A percentile compares a stretch with the other conserved stretches of the same genome.
These are phyloP conservation scores for Agrotis clavis DNA, from an alignment of 2,888 invertebrate genomes.

Conservation along the genomic window DNA sequence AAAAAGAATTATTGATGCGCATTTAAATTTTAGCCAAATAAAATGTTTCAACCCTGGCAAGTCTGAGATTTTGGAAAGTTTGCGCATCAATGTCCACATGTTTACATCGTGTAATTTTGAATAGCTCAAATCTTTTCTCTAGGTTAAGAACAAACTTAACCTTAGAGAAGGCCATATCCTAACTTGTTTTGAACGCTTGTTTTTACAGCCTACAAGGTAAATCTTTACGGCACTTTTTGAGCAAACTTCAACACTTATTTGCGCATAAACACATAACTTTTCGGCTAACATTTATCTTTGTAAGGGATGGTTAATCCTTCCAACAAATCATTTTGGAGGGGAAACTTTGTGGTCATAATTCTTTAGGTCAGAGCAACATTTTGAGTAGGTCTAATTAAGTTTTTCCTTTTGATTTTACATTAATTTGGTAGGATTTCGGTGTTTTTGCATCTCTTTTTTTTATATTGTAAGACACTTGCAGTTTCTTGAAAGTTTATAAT, in stretches of 20 bases:
- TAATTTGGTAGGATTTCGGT: too few relatives aligned
- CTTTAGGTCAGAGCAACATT: conserved; percentile 12
- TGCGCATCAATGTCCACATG: not conserved
- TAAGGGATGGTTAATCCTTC: conserved; percentile 58
- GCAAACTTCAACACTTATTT: conserved; percentile 66
- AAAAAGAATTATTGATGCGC: too few relatives aligned
- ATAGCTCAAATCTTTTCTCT: conserved; percentile 32
- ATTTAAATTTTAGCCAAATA: too few relatives aligned
- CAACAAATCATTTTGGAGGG: conserved; percentile 62
- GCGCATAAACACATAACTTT: conserved; percentile 65
- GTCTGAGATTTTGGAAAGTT: not conserved
- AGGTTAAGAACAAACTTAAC: too few relatives aligned
- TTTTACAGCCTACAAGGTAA: conserved; percentile 46
- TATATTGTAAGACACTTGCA: too few relatives aligned
- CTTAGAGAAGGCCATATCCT: conserved; percentile 10
- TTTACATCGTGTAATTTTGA: not conserved
- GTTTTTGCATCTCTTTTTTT: not conserved
- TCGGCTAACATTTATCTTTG: conserved; percentile 67
- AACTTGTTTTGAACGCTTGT: conserved; percentile 44
- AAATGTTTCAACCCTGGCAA: not conserved
- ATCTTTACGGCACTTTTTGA: conserved; percentile 58
- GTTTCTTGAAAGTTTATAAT: too few relatives aligned
- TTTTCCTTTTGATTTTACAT: not conserved
- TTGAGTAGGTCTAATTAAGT: conserved; percentile 25
- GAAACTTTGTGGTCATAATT: conserved; percentile 54